Evolutionary conservation across 2,113 vertebrate genomes (phyloP), one percentile per base, ranked within the genome.

Genomic region (Cephalopterus ornatus): DNA sequence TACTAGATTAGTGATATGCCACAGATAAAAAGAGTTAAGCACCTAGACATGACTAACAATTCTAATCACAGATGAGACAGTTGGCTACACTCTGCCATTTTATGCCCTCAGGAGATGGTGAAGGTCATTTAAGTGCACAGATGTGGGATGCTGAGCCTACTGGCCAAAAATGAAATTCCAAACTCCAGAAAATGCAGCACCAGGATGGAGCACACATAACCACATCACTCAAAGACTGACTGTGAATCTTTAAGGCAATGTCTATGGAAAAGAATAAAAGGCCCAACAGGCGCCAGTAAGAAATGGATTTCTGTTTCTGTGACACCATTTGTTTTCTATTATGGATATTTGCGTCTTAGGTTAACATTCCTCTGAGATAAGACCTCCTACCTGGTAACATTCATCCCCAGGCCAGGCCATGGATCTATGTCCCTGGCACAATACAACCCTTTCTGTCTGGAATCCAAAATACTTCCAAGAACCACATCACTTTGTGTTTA

Each of bases 251-350:
- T 67, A 88, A 52, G 52, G 59, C 79, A 95, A 78, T 84, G 83
- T 47, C 86, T 86, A 93, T 85, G 62, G 55, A 96, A 92, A 77
- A 80, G 75, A 95, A 92, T 76, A 88, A 92, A 92, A 95, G 63
- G 41, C 49, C 58, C n/a, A 92, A 70, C 33, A 95, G 86, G 68
- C 19, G 5, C 83, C 83, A 71, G 79, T 63, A 93, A 89, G 91
- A 97, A 90, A 56, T 74, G 35, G 65, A 88, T 91, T 95, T 96
- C 80, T 92, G 50, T 88, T 94, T 90, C 79, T 93, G 89, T 89
- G 93, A 93, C 89, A 93, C 93, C 73, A 83, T 89, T 96, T 96
- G 92, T 90, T 95, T 93, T 95, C 82, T 85, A 5, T 93, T 96
- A 89, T 17, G 33, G 44, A 41, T 94, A 95, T 89, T 86, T 91